Conservation (phyloP, 2,888 invertebrate genomes). For the Acrocera orbiculus region DNA sequence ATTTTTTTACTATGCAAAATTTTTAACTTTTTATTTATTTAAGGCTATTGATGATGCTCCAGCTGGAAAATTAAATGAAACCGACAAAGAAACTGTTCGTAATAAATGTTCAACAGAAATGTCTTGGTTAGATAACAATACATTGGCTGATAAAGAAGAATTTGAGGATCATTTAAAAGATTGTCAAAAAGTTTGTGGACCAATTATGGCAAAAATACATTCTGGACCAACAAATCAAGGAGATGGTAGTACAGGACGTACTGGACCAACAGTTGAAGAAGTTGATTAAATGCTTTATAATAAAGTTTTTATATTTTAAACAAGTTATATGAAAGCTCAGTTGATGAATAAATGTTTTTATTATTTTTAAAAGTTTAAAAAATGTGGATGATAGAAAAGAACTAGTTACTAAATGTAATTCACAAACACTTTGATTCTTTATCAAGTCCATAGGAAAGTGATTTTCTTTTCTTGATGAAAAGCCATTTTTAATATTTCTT, state of each 20-base stretch:
- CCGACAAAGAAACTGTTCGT: slow-evolving; percentile 50
- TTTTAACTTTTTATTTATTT: slow-evolving; percentile 9
- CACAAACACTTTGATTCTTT: too few species aligned
- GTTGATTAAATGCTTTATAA: slow-evolving; percentile 40
- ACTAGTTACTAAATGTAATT: too few species aligned
- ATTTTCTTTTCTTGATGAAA: too few species aligned
- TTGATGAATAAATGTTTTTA: too few species aligned
- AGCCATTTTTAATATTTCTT: too few species aligned
- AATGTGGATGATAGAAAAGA: too few species aligned
- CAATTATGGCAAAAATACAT: slow-evolving; percentile 71
- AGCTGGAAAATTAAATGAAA: slow-evolving; percentile 46
- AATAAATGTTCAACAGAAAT: slow-evolving; percentile 53
- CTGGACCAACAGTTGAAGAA: slow-evolving; percentile 51
- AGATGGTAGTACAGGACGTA: slow-evolving; percentile 25
- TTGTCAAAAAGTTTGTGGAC: slow-evolving; percentile 54
- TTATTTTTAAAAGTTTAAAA: too few species aligned
- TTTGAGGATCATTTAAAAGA: slow-evolving; percentile 60
- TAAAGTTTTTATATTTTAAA: too few species aligned
- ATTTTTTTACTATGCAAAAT: background rate
- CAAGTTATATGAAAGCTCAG: too few species aligned
- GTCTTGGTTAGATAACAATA: slow-evolving; percentile 65
- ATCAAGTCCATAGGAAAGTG: too few species aligned
- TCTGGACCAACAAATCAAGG: slow-evolving; percentile 53
- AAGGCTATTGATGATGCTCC: slow-evolving; percentile 46
- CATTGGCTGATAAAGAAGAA: slow-evolving; percentile 59